Base-by-base conservation (phyloP, 2,888 invertebrate genomes). In the Barypeithes pellucidus region DNA sequence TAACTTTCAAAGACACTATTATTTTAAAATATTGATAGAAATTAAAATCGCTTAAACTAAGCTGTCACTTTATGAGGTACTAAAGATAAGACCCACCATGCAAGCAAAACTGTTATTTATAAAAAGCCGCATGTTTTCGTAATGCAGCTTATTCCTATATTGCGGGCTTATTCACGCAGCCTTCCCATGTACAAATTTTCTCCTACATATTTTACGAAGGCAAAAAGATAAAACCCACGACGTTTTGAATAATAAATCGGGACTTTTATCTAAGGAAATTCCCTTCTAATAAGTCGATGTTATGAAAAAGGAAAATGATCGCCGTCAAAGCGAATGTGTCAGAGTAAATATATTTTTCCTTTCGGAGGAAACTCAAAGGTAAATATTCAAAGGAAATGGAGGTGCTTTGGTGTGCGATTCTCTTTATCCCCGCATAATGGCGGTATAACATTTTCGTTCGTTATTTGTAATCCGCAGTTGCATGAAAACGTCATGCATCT, bases 251-350 rank as follows among this genome's bases (percentile, higher is more conserved):
- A 73, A 68, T 73, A 73, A 73, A 73, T 68, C 72, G 47, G 63
- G 24, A 73, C 60, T 61, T 67, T 54, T 67, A 61, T 67, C 54
- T 62, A 72, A 67, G 67, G 59, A 68, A 73, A 73, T 69, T 68
- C 68, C 69, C 66, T 47, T 66, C 69, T 73, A 73, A 70, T 73
- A 70, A 69, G 69, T 68, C 54, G 61, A 66, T 29, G 59, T 73
- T 73, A 70, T 70, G 65, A 65, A 73, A 70, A 66, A 66, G 43
- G 52, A 52, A 67, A 73, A 72, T 45, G 61, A 72, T 59, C 62
- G 57, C 33, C 70, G 70, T 73, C 73, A 70, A 73, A 73, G 73
- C 73, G 70, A 66, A 69, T 73, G 68, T 73, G 73, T 73, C 73
- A 70, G 60, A 54, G 73, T 70, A 73, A 73, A 73, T 73, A 73